Evolutionary conservation across 2,888 invertebrate genomes (phyloP), one percentile per base, ranked within the genome.

Genomic region (Strigamia crassipes): DNA sequence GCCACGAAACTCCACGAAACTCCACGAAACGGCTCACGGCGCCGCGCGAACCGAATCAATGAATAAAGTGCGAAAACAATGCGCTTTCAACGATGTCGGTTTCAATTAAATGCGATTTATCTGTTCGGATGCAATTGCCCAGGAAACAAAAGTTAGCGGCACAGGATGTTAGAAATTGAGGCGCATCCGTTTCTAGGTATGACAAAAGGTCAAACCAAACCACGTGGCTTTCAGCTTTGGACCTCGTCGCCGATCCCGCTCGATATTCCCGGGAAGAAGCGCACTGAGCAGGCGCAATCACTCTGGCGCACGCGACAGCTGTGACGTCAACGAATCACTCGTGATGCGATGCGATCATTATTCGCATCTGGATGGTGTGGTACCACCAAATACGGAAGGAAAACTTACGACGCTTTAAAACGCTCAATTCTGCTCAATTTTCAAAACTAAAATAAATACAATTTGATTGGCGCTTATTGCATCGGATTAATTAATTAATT

Each of bases 181-280:
- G 27, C 31, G 31, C 73, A 73, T 73, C 73, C 73, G 73, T 31
- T 73, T 23, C 73, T 21, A 73, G 73, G 13, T 73, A 31, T 31
- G 31, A 31, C 13, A n/a, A 73, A 73, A 73, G 73, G 73, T 73
- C 73, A 73, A 27, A 73, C 23, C 1, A 73, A 27, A 73, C 27
- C 73, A 73, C 73, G 73, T 73, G 73, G 27, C 31, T 73, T 73
- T 73, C 27, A 27, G 27, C 31, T 73, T 73, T 73, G 42, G 46
- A 51, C 80, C 80, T 31, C 51, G 46, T 27, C 23, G 46, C 51
- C 51, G 23, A 51, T 42, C 51, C 41, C 81, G 81, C 41, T 81
- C 81, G 81, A 81, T 81, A 81, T 81, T 81, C 81, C 81, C 81
- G 81, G 81, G 81, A 61, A 81, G 31, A 34, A 27, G 18, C 34